Evolutionary conservation across 2,113 vertebrate genomes (phyloP).

Genomic region (Colinus virginianus): DNA sequence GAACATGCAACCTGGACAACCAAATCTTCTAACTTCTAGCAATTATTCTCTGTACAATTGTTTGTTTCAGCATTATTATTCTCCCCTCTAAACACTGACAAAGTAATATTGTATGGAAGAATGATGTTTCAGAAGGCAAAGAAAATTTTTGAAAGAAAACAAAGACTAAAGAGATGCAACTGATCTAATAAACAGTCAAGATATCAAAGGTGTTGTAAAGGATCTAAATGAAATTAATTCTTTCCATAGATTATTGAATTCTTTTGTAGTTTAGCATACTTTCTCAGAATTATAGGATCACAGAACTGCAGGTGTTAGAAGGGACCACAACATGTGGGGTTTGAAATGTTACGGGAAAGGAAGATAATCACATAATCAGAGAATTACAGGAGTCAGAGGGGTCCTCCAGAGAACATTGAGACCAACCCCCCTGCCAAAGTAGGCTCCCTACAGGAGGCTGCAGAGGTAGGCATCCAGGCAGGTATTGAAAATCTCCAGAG

Average conservation of each 20-base stretch:
- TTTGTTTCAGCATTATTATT: neutral
- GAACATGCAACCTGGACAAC: neutral
- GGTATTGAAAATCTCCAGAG: too few species aligned
- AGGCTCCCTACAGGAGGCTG: too few species aligned
- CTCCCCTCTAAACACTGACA: neutral
- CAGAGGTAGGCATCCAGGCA: too few species aligned
- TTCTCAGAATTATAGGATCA: too few species aligned
- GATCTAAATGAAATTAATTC: neutral
- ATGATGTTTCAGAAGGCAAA: neutral
- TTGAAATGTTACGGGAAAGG: neutral
- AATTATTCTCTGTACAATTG: neutral
- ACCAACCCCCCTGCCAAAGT: too few species aligned
- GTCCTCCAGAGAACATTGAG: too few species aligned
- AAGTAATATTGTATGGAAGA: neutral
- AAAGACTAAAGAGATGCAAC: neutral
- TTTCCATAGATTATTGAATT: neutral
- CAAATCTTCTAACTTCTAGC: neutral
- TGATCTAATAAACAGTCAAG: neutral
- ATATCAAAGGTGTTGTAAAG: neutral
- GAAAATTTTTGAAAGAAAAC: neutral
- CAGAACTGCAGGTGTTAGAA: too few species aligned
- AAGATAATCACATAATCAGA: too few species aligned
- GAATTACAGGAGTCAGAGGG: too few species aligned
- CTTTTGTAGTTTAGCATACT: neutral
- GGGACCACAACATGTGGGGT: too few species aligned